Evolutionary conservation across 2,888 invertebrate species (phyloP), one percentile per base, ranked within the genome.

Genomic region (Pseudolycoriella hygida): DNA sequence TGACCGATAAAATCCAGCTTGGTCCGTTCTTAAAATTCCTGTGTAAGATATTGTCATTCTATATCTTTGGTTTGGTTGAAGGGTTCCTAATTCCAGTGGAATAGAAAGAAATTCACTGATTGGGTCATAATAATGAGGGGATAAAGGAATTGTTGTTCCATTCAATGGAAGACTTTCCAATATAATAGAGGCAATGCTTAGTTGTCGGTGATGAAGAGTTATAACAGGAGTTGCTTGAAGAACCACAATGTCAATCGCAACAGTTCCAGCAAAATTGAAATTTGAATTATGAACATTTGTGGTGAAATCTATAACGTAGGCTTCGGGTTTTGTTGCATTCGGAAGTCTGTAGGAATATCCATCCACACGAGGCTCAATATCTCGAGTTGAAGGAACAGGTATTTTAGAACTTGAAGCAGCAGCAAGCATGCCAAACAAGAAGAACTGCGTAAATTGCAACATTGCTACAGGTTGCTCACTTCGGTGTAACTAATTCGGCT

Each of bases 1-100:
- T 31, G 76, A 73, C 18, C 73, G 63, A 51, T 78, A 78, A 19
- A 82, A 69, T 17, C 81, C 82, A 46, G 71, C 72, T 58, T 78
- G 68, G 38, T 75, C 70, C 15, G 66, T 66, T 32, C 71, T 71
- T 46, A 77, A 71, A 3, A 59, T 57, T 0, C 74, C 79, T 0
- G 56, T 58, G 53, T 73, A 85, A 1, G 65, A 57, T 48, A 81
- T 74, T 47, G 66, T 56, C 1, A 76, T 50, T 0, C 54, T 56
- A 47, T 76, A 70, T 0, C 60, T 58, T 18, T 32, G 5, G 15
- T 12, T 17, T 10, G n/a, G 42, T 18, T 10, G 3, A 4, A 15
- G 47, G 10, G 15, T 25, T 25, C 5, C 25, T 4, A 8, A 25
- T 25, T 25, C 25, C 25, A 25, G 5, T 4, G 17, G 3, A 2